Conservation (phyloP, 1,140 invertebrate species). For the Drosophila tropicalis region DNA sequence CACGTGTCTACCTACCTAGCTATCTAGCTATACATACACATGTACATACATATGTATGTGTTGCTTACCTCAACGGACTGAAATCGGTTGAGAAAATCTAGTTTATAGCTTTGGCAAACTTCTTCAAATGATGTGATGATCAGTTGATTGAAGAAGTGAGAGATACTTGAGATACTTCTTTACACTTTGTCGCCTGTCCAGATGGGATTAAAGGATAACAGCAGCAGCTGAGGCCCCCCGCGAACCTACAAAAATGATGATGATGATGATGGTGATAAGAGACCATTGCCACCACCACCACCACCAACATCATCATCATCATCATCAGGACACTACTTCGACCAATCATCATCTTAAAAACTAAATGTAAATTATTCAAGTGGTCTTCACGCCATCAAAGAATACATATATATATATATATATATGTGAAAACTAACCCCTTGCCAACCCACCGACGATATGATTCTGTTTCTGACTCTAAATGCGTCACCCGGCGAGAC, state of each 20-base stretch:
- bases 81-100: no score
- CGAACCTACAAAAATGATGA: constrained; percentile 12
- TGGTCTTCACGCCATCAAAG: constrained; percentile 65
- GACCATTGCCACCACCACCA: neutral
- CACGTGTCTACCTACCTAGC: constrained; percentile 11
- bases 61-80: no score
- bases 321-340: constrained; percentile 40
- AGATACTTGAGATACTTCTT: constrained; percentile 50
- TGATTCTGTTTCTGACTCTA: constrained; percentile 11
- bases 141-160: neutral
- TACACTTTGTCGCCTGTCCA: constrained; percentile 68
- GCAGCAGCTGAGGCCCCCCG: constrained; percentile 28
- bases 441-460: neutral
- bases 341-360: constrained; percentile 17
- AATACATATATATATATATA: constrained; percentile 3
- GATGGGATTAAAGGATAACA: constrained; percentile 59
- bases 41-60: no score
- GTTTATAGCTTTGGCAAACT: no score
- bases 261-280: constrained; percentile 19
- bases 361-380: constrained; percentile 77
- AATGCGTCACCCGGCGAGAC: constrained; percentile 45
- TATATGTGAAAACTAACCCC: neutral
- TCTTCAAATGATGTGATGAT: no score
- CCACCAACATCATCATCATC: constrained; percentile 19
- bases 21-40: no score